Base-by-base conservation (phyloP, 2,888 invertebrate genomes). In the Argynnis bischoffii region DNA sequence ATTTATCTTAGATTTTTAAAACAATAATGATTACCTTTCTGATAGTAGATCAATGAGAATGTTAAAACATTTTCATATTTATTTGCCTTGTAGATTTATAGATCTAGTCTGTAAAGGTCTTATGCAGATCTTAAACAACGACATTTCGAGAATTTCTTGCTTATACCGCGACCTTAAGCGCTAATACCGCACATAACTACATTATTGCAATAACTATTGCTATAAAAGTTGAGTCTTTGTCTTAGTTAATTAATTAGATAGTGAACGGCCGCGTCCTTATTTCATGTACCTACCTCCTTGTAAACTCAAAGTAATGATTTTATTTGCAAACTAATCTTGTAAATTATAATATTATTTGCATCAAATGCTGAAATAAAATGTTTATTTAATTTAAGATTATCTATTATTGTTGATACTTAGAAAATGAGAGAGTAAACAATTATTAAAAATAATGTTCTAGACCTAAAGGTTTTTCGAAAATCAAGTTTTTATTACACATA, bases 71-170 rank as follows among this genome's bases (percentile, higher is more conserved):
- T 69, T 69, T 65, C 64, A 67, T 72, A 71, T 70, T 67, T 66
- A 65, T 67, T 65, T 56, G 54, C 63, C 63, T 56, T 41, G 67
- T 26, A 67, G 65, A 64, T 68, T 59, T 59, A 61, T 61, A 61
- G 61, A 66, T 66, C 57, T 68, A 55, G 47, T 68, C 63, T 66
- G 8, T 64, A 72, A 72, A 72, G 72, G 70, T 68, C 70, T 64
- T 57, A 71, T 67, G 67, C 66, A 70, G 70, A 70, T 70, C 67
- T 67, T 55, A 60, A 57, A 63, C 64, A 51, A 57, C 67, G 69
- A 73, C 71, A 71, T 73, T 73, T 69, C 61, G 64, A 73, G 57
- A 68, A 71, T 71, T 67, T 71, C 68, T 70, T 69, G 63, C 41
- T 59, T 21, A 50, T 59, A 60, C 18, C 67, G 51, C 67, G 67